Base-by-base conservation (phyloP, 1,140 invertebrate genomes). In the Stratiolaelaps scimitus region DNA sequence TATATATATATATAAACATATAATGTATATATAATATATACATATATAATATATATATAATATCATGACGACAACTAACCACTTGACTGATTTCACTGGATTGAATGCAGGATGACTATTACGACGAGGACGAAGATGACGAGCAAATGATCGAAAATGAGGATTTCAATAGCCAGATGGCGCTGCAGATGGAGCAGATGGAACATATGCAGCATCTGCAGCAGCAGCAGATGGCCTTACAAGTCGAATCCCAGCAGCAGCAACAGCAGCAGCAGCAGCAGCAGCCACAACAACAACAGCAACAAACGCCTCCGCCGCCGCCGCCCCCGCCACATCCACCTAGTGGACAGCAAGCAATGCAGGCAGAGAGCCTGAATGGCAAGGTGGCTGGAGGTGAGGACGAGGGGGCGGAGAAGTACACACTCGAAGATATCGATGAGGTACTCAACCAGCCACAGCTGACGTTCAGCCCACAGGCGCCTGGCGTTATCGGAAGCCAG, bases 401-500 rank as follows among this genome's bases (percentile, higher is more conserved):
- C 29, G 66, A 67, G 34, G 64, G 69, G 47, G 66, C 66, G 30
- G 60, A 48, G 23, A 65, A 56, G 48, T 72, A 68, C 64, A 69
- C 69, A 13, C 40, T 71, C 10, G 64, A 71, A 67, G 72, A 73
- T 60, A 73, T 73, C 23, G 71, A 71, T 43, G 71, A 72, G 28
- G 72, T 70, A 15, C 46, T 70, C 5, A n/a, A 71, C 68, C n/a
- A 69, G 68, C 53, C 53, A 1, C 13, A 60, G 26, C 20, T 60
- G 1, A 17, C 66, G 64, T 20, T 71, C 70, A 43, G 65, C 60
- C 26, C 69, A 70, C 29, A 67, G 70, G 56, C 65, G 69, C 89
- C 90, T 28, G 89, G 90, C 68, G 90, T 94, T 13, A 93, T 94
- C 70, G 90, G 90, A 67, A 86, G 89, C 67, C 90, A 92, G 78